phyloP scores from a whole-genome alignment of 2,797 vertebrate genomes.

The Tolypeutes matacus region DNA sequence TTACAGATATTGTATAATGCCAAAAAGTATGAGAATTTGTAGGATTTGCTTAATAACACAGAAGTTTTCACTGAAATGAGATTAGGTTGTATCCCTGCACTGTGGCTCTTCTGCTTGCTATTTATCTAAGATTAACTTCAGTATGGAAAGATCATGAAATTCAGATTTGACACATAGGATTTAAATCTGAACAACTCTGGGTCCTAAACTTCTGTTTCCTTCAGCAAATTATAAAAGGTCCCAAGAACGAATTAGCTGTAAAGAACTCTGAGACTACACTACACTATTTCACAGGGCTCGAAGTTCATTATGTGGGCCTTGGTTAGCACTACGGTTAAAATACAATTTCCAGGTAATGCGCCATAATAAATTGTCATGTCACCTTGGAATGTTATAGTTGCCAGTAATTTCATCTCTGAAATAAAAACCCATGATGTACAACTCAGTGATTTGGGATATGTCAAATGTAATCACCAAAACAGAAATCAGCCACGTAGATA shows the following conservation, averaged over 20 bases:
- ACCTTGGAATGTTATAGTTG: background rate
- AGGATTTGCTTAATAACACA: background rate
- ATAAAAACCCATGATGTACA: background rate
- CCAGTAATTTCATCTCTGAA: background rate
- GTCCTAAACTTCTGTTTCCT: background rate
- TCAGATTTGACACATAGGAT: background rate
- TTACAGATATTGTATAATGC: background rate
- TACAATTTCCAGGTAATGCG: background rate
- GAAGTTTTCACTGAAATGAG: background rate
- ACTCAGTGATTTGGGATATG: background rate
- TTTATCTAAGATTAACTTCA: background rate
- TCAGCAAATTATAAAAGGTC: background rate
- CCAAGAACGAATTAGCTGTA: background rate
- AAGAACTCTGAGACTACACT: background rate
- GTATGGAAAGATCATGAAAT: background rate
- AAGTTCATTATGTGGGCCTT: background rate
- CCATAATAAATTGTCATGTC: background rate
- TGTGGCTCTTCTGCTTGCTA: background rate
- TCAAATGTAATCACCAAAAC: background rate
- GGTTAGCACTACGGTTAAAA: background rate
- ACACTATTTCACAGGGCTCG: background rate
- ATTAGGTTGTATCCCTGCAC: background rate
- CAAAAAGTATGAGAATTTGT: background rate
- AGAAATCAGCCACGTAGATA: background rate
- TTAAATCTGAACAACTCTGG: background rate